Base-by-base conservation (phyloP, 2,888 invertebrate species). In the Coleophora deauratella region DNA sequence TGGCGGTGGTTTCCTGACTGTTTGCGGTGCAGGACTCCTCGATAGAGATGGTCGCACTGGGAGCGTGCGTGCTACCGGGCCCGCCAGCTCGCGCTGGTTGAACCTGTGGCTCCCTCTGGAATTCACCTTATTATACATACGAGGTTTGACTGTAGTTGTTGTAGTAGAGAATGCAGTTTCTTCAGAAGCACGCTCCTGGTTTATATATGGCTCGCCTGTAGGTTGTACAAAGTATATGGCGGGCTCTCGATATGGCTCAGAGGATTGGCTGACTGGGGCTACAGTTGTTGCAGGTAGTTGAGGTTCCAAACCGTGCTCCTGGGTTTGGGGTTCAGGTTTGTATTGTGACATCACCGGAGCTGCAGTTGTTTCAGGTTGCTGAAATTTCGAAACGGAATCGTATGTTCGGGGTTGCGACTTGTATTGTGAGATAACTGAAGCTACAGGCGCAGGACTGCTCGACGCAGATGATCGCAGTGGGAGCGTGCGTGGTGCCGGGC, bases 41-140 rank as follows among this genome's bases (percentile, higher is more conserved):
- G 35, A 27, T 15, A n/a, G n/a, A n/a, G n/a, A n/a, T n/a, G n/a
- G n/a, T n/a, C n/a, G n/a, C n/a, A n/a, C n/a, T 9, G 41, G 35
- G n/a, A 42, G 35, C n/a, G n/a, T n/a, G 14, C 12, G 34, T 6
- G 13, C 21, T 4, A 27, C 34, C 31, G 21, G 21, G 21, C 21
- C 21, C 21, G 38, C 36, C 1, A 55, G 41, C 32, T 67, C 63
- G 12, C 54, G 41, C 59, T 52, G 54, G 35, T 14, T 55, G 37
- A 66, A 72, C 43, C 61, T 72, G 40, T 63, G 61, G 14, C 35
- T 50, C n/a, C 68, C 66, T 41, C 69, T 59, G 21, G n/a, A n/a
- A n/a, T n/a, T n/a, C n/a, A n/a, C n/a, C n/a, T n/a, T n/a, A 38
- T 49, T 51, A 3, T 41, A 30, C 37, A 28, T 30, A 30, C 30